phyloP scores from a whole-genome alignment of 1,140 invertebrate species.

The Sitobion miscanthi region DNA sequence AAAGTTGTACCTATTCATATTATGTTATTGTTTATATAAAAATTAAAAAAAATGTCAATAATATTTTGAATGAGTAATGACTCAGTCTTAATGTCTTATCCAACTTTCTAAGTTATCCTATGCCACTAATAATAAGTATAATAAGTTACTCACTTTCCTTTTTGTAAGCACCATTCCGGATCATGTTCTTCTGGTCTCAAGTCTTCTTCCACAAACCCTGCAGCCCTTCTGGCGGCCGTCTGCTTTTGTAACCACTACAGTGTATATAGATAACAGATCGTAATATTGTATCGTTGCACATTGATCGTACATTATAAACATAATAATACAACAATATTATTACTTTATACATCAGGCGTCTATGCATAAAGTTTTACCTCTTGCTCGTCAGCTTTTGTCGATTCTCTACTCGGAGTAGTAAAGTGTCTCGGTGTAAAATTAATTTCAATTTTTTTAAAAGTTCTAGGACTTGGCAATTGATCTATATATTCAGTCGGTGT shows the following conservation, averaged over 20 bases:
- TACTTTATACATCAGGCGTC: background rate
- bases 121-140: background rate
- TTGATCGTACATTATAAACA: background rate
- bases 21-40: background rate
- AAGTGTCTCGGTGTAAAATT: slow-evolving; percentile 79
- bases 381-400: slow-evolving; percentile 74
- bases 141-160: slow-evolving; percentile 74
- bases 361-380: slow-evolving; percentile 65
- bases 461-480: slow-evolving; percentile 68
- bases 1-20: too few species aligned
- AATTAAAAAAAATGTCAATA: background rate
- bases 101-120: background rate
- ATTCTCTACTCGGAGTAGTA: slow-evolving; percentile 83
- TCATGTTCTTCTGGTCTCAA: slow-evolving; percentile 81
- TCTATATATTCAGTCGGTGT: slow-evolving; percentile 53
- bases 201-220: slow-evolving; percentile 78
- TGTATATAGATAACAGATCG: background rate
- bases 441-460: slow-evolving; percentile 69
- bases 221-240: slow-evolving; percentile 73
- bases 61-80: too few species aligned
- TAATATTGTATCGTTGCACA: background rate
- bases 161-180: slow-evolving; percentile 80
- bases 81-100: background rate
- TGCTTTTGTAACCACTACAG: slow-evolving; percentile 79
- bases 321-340: background rate